Base-by-base conservation (phyloP, 2,113 vertebrate species). In the Melanotaenia duboulayi region DNA sequence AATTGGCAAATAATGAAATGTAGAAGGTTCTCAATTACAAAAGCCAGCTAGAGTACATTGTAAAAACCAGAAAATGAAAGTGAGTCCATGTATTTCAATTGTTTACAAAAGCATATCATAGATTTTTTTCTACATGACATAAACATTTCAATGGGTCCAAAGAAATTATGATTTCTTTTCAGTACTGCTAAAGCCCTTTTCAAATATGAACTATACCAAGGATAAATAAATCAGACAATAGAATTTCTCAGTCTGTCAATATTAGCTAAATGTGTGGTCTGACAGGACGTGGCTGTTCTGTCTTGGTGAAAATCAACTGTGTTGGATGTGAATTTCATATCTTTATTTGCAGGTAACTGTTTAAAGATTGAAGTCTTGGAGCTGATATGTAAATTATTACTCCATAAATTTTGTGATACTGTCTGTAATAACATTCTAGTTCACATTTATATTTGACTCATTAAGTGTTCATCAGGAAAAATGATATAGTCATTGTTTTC, bases 191-290 rank as follows among this genome's bases (percentile, higher is more conserved):
- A 68, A 54, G 37, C 56, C 8, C 22, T 71, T 69, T 59, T 37
- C 32, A 63, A 84, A 80, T 82, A 76, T 69, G 83, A 66, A 76
- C 73, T 1, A 13, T 12, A 67, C 61, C 58, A 67, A 61, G 24
- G 25, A 0, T 42, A 35, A 35, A 12, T 23, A 8, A 57, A 32
- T 13, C 12, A n/a, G n/a, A 17, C 32, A 35, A 35, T 24, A 20
- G 16, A 3, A 24, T 65, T 54, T 76, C 50, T 71, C 23, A 81
- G 16, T 67, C 8, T 23, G 10, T 83, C 68, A 85, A 79, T 78
- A 76, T 84, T 81, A 52, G 24, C 9, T 22, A 37, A 71, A 58
- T 13, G 42, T 5, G 61, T 61, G 25, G 55, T 61, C 16, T 25
- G 13, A 12, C 20, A 32, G 12, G 22, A 23, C 9, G 16, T 4